Base-by-base conservation (phyloP, 2,797 vertebrate species). In the Apogon talboti region DNA sequence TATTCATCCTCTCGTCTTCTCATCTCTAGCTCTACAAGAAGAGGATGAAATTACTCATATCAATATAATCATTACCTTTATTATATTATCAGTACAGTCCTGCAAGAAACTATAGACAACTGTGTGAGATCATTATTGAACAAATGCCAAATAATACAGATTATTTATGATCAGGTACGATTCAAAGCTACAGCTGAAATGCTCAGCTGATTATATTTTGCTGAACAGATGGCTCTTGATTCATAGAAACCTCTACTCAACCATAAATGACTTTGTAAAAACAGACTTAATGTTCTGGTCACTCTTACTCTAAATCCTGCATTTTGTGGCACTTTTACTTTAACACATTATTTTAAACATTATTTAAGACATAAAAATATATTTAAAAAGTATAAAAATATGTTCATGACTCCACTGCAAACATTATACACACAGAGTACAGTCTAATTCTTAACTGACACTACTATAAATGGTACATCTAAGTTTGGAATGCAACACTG, bases 1-100 rank as follows among this genome's bases (percentile, higher is more conserved):
- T 98, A 99, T 91, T 99, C 97, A 96, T 98, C 97, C 93, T 99
- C 97, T 91, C 96, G 96, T 96, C 97, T 96, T 97, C 97, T 96
- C 93, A 98, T 96, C 93, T 98, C 97, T 95, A 98, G 94, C 90
- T 99, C 97, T 99, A 96, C 79, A 94, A 89, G 94, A 91, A 96
- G 92, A 94, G 92, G 95, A 94, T 92, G 91, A 96, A 81, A 91
- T 85, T 87, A 66, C 89, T 89, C 75, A 83, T 70, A 94, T 92
- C 92, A 93, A 91, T 83, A 80, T 86, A 80, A 74, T 57, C 43
- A 83, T 70, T 82, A 85, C 40, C 63, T 50, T 70, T 78, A 69
- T 30, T 2, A 79, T 70, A 76, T 62, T 79, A 79, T 49, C 42
- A 82, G 41, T 54, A 44, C 67, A 85, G 63, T 62, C 4, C 35